phyloP scores from a whole-genome alignment of 2,113 vertebrate genomes.

The Pionites leucogaster region DNA sequence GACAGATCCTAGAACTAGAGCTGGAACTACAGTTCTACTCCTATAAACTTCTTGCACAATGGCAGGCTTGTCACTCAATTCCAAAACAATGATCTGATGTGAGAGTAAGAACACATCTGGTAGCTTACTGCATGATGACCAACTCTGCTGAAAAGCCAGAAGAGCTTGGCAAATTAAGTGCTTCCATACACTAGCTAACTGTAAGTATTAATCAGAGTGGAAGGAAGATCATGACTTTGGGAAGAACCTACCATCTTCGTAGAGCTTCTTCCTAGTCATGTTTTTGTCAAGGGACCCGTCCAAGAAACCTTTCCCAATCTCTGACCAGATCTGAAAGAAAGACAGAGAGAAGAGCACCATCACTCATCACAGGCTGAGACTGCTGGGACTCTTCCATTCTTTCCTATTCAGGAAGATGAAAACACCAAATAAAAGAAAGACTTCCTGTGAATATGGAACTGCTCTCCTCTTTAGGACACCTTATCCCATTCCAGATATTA shows the following conservation, averaged over 20 bases:
- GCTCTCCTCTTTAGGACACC: not conserved
- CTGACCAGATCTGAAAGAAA: constrained; percentile 90
- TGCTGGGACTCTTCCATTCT: not conserved
- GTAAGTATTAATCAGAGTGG: not conserved
- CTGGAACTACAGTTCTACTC: not conserved
- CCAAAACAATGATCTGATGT: not conserved
- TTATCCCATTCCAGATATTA: not conserved
- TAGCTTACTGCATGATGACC: not conserved
- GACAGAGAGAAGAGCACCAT: not conserved
- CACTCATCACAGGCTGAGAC: not conserved
- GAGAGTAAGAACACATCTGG: not conserved
- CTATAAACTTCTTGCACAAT: not conserved
- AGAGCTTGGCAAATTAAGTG: not conserved
- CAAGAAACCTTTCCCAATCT: constrained; percentile 93
- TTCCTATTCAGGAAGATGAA: not conserved
- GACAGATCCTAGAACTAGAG: not conserved
- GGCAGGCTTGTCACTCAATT: not conserved
- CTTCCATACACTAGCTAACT: not conserved
- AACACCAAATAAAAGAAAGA: not conserved
- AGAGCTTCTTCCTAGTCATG: constrained; percentile 85
- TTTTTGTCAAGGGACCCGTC: constrained; percentile 95
- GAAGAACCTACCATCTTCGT: constrained; percentile 83
- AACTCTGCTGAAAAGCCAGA: not conserved
- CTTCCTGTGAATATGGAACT: not conserved
- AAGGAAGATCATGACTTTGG: not conserved